Conservation (phyloP, 1,140 invertebrate genomes). For the Lasaia peninsularis region DNA sequence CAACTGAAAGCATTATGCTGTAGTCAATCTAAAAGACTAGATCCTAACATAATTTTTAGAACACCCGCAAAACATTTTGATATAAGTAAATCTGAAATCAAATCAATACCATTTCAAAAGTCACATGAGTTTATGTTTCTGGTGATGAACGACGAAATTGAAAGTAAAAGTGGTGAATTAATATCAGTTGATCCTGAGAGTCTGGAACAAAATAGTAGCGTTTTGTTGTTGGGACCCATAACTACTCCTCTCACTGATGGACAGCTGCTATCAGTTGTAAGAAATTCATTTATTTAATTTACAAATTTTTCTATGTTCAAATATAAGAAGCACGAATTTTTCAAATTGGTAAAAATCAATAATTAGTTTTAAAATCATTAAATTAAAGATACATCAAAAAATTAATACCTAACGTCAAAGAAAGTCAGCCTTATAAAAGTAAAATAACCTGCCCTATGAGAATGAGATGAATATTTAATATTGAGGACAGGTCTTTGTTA, state of each 20-base stretch:
- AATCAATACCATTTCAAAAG: conserved; percentile 11
- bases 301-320: no score
- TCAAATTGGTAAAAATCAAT: no score
- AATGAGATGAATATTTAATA: no score
- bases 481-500: no score
- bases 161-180: conserved; percentile 50
- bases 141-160: conserved; percentile 62
- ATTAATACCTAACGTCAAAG: no score
- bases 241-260: conserved; percentile 45
- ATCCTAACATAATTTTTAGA: neutral
- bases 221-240: conserved; percentile 58
- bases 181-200: conserved; percentile 59
- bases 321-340: no score
- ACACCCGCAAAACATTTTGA: conserved; percentile 12
- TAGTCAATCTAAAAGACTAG: conserved; percentile 25
- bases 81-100: neutral
- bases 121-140: conserved; percentile 58
- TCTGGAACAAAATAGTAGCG: conserved; percentile 56
- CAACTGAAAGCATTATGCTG: conserved; percentile 63
- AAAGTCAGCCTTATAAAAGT: no score
- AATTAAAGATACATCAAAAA: no score
- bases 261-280: conserved; percentile 56
- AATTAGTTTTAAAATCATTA: no score
- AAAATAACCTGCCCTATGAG: no score
- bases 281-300: conserved; percentile 23